A percentile compares a stretch with the other conserved stretches of the same genome.
Conservation (phyloP, 2,113 vertebrate genomes). For the Cyanoramphus novaezelandiae region DNA sequence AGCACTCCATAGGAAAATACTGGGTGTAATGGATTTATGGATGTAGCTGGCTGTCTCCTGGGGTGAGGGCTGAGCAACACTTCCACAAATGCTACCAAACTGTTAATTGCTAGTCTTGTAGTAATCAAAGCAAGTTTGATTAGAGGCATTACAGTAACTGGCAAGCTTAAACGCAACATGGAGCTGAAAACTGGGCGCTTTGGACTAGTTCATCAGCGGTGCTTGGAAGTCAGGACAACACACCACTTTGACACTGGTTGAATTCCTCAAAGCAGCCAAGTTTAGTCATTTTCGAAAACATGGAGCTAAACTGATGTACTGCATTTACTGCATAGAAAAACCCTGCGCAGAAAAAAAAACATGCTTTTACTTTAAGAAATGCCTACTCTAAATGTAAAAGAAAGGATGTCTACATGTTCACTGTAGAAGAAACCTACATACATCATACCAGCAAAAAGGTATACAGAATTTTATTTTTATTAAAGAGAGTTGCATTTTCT, state of each 20-base stretch:
- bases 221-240: not conserved
- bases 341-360: not conserved
- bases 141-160: not conserved
- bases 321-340: not conserved
- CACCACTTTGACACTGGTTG: not conserved
- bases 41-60: not conserved
- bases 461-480: not conserved
- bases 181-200: not conserved
- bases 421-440: not conserved
- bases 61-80: not conserved
- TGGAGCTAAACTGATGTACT: not conserved
- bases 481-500: not conserved
- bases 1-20: fast-evolving
- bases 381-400: not conserved
- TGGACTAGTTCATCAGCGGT: not conserved
- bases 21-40: not conserved
- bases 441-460: not conserved
- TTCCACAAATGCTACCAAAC: not conserved
- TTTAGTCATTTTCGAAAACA: not conserved
- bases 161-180: fast-evolving
- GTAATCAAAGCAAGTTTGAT: not conserved
- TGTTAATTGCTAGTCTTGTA: not conserved
- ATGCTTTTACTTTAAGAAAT: not conserved
- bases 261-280: not conserved
- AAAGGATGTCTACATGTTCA: not conserved